Conservation (phyloP, 2,113 vertebrate genomes). For the Triplophysa rosa region DNA sequence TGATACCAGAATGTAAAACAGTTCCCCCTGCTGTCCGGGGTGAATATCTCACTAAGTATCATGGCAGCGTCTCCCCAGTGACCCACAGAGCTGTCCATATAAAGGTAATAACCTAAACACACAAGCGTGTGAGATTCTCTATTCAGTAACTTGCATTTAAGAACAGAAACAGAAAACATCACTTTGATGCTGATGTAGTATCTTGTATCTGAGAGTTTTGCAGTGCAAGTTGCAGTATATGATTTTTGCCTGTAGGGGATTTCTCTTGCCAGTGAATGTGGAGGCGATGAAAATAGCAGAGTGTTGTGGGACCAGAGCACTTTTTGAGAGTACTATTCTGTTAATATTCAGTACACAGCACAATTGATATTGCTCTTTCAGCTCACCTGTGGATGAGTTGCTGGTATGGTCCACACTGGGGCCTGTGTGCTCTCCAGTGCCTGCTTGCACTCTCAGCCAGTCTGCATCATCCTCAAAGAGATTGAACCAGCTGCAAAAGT, state of each 20-base stretch:
- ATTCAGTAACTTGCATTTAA: neutral
- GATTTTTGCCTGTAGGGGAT: no score
- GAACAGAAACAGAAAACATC: neutral
- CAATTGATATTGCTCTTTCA: neutral
- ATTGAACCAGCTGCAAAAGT: conserved; percentile 72
- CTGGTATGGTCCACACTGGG: conserved; percentile 73
- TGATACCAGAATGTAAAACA: conserved; percentile 77
- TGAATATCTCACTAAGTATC: conserved; percentile 68
- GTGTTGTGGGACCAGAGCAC: no score
- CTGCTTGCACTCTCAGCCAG: conserved; percentile 70
- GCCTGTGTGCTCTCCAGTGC: conserved; percentile 57
- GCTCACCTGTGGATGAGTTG: conserved; percentile 61
- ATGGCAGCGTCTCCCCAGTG: conserved; percentile 61
- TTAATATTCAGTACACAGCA: neutral
- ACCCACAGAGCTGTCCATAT: conserved; percentile 71
- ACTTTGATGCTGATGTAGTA: no score
- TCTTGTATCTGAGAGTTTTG: no score
- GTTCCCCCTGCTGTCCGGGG: conserved; percentile 61
- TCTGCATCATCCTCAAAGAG: conserved; percentile 65
- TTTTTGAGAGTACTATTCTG: no score
- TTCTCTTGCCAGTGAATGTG: no score
- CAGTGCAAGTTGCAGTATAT: no score
- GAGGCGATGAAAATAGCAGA: no score
- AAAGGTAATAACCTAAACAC: conserved; percentile 69
- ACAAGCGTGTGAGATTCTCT: neutral